These are phyloP conservation scores for Myrmophylax atrothorax DNA, from an alignment of 2,113 vertebrate genomes.

Conservation along the genomic window DNA sequence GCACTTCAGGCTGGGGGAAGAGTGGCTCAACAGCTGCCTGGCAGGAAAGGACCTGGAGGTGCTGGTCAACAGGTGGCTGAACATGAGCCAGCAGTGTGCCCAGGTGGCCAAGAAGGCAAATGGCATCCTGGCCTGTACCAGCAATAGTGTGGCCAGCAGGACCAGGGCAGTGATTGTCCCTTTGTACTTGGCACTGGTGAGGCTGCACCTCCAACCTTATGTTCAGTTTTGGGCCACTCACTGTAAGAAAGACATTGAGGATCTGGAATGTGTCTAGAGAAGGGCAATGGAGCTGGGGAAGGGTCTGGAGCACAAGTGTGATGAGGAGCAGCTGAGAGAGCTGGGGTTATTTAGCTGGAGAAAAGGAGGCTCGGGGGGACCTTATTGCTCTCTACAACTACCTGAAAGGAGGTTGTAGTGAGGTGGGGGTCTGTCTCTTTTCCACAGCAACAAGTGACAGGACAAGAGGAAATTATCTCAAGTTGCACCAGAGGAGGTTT, in stretches of 20 bases:
- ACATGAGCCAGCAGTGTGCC: fast-evolving
- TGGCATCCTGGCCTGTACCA: not conserved
- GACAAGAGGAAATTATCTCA: not conserved
- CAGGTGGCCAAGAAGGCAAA: not conserved
- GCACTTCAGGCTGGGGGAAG: not conserved
- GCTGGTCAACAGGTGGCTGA: fast-evolving
- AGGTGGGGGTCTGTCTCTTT: not conserved
- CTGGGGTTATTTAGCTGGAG: fast-evolving
- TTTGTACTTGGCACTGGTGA: not conserved
- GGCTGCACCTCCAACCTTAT: fast-evolving
- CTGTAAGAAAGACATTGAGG: not conserved
- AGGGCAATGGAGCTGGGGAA: fast-evolving
- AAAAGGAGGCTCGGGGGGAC: not conserved
- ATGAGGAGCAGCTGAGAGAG: not conserved
- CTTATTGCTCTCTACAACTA: fast-evolving
- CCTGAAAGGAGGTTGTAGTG: not conserved
- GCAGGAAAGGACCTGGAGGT: fast-evolving
- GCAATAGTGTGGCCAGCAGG: not conserved
- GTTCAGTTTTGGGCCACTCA: not conserved
- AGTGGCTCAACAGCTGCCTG: fast-evolving
- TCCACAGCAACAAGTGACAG: not conserved
- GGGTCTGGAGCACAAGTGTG: not conserved
- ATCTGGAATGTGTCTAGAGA: not conserved
- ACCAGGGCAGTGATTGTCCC: not conserved
- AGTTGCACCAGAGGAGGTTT: not conserved